Percentiles rank a stretch among this genome's conserved stretches.
Conservation (phyloP, 2,113 vertebrate species). For the Lipophrys pholis region DNA sequence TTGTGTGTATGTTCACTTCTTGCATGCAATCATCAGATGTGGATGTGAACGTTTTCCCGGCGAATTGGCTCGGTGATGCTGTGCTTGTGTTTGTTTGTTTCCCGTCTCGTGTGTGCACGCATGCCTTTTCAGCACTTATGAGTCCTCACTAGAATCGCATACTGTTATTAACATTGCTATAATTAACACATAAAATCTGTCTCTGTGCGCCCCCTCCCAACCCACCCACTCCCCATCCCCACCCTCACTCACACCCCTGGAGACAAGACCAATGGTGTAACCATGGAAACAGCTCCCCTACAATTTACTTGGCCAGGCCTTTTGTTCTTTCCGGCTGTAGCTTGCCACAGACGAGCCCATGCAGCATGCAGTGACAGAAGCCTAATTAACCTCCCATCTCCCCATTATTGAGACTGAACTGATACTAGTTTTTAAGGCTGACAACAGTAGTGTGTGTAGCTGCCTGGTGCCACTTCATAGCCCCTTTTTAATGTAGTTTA, state of each 20-base stretch:
- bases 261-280: conserved; percentile 58
- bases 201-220: conserved; percentile 10
- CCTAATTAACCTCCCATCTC: conserved; percentile 48
- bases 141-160: conserved; percentile 51
- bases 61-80: no score
- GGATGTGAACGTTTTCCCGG: no score
- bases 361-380: conserved; percentile 33
- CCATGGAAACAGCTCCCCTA: conserved; percentile 72
- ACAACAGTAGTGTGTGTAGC: conserved; percentile 1
- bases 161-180: conserved; percentile 68
- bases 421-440: conserved; percentile 22
- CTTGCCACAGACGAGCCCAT: conserved; percentile 39
- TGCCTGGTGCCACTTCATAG: not conserved
- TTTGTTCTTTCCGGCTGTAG: conserved; percentile 65
- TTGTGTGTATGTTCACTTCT: no score
- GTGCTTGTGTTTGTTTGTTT: conserved; percentile 1
- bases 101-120: conserved; percentile 18
- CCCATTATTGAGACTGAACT: conserved; percentile 10
- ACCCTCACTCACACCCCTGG: conserved; percentile 35
- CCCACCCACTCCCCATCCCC: not conserved
- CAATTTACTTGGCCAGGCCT: conserved; percentile 62
- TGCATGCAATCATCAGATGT: no score
- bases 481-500: conserved; percentile 6
- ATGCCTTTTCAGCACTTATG: conserved; percentile 32
- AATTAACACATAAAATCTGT: conserved; percentile 68